Conservation (phyloP, 2,113 vertebrate genomes). For the Acrocephalus kingi region DNA sequence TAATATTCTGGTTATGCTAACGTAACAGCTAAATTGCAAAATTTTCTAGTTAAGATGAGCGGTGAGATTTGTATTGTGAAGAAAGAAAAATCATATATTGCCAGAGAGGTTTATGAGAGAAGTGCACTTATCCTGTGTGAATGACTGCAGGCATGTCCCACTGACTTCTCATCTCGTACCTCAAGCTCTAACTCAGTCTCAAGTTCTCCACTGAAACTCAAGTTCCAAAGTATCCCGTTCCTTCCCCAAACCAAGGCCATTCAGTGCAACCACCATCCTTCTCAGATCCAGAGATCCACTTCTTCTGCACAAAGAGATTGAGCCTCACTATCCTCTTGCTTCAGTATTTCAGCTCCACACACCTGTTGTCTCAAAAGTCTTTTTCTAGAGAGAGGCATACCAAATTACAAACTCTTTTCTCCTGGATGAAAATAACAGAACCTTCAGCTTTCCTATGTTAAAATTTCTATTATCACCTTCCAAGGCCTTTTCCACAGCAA, state of each 20-base stretch:
- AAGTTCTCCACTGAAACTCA: background rate
- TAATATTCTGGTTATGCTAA: background rate
- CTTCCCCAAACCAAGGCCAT: background rate
- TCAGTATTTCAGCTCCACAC: background rate
- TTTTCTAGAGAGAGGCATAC: background rate
- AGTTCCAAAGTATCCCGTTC: background rate
- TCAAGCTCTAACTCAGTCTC: background rate
- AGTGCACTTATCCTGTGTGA: background rate
- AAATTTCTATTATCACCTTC: background rate
- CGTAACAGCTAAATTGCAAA: background rate
- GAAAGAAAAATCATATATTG: background rate
- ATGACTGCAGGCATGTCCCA: background rate
- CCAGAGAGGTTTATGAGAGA: background rate
- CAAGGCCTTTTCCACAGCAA: background rate
- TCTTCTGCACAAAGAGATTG: background rate
- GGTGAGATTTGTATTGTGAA: background rate
- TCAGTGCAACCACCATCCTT: background rate
- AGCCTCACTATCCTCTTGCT: background rate
- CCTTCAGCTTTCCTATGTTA: background rate
- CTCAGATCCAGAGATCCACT: background rate
- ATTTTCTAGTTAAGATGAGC: background rate
- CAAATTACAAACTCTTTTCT: background rate
- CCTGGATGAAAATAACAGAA: background rate
- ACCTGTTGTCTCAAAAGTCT: background rate
- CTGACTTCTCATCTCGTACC: background rate